phyloP scores from a whole-genome alignment of 2,797 vertebrate genomes.

The Spinus olivaceus region DNA sequence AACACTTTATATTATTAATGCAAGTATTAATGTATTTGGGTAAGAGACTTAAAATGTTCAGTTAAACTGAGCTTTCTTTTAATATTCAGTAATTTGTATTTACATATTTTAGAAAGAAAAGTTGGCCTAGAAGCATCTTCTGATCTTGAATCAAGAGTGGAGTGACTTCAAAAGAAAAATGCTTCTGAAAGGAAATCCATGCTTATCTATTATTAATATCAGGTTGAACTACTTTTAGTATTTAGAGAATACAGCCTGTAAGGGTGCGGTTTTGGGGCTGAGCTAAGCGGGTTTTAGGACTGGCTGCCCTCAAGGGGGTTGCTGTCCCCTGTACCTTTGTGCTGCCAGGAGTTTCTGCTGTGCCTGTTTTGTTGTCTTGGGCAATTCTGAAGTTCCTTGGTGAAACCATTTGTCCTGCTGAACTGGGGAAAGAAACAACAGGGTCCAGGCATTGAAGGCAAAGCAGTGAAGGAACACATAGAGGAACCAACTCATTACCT shows the following conservation, averaged over 20 bases:
- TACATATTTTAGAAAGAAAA: constrained; percentile 37
- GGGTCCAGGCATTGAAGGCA: neutral
- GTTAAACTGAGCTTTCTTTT: constrained; percentile 27
- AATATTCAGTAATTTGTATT: constrained; percentile 49
- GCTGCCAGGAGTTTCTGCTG: neutral
- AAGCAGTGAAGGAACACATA: neutral
- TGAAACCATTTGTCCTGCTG: neutral
- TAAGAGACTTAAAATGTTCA: neutral
- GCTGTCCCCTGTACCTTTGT: neutral
- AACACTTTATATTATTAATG: constrained; percentile 45
- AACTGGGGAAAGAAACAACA: neutral
- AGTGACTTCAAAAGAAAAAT: constrained; percentile 48
- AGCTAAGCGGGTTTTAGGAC: neutral
- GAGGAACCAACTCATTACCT: accelerated
- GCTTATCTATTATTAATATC: constrained; percentile 52
- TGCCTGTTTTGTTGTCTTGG: neutral
- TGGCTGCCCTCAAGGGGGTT: neutral
- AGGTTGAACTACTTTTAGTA: constrained; percentile 56
- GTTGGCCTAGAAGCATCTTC: constrained; percentile 45
- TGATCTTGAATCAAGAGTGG: constrained; percentile 20
- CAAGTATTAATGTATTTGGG: constrained; percentile 32
- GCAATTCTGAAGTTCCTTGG: neutral
- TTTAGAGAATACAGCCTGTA: neutral
- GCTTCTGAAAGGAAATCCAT: constrained; percentile 10
- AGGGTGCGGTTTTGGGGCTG: neutral